A percentile compares a stretch with the other conserved stretches of the same genome.
Evolutionary conservation across 2,888 invertebrate genomes (phyloP).

Genomic region (Hofmannophila pseudospretella): DNA sequence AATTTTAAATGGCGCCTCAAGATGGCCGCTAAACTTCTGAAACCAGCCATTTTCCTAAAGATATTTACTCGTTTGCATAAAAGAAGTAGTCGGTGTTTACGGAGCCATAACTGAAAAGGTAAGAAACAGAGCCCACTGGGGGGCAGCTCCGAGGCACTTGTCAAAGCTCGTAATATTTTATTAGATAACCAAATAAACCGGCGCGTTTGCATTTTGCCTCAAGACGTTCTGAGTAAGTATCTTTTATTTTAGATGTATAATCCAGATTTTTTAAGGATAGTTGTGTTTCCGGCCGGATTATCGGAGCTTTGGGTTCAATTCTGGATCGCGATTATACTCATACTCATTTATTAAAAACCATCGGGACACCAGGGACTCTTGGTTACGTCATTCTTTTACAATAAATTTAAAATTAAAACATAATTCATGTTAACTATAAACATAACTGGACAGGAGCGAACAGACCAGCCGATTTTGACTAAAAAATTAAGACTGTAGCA

Average conservation of each 20-base stretch:
- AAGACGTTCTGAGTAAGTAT: conserved; percentile 7
- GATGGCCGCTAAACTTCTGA: not conserved
- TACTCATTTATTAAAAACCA: no score
- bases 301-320: no score
- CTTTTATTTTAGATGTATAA: no score
- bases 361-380: no score
- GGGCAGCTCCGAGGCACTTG: conserved; percentile 63
- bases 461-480: no score
- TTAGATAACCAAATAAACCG: conserved; percentile 74
- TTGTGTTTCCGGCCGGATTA: no score
- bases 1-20: not conserved
- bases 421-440: no score
- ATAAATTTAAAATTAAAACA: no score
- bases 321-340: no score
- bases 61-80: conserved; percentile 36
- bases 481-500: no score
- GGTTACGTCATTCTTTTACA: no score
- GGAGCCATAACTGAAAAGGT: conserved; percentile 55
- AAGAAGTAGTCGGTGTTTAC: conserved; percentile 39
- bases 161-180: conserved; percentile 76
- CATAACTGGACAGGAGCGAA: no score
- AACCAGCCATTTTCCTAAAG: conserved; percentile 9
- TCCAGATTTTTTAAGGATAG: conserved; percentile 1
- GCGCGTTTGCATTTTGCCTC: conserved; percentile 48
- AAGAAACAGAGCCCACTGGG: conserved; percentile 48